These are phyloP conservation scores for Coleophora deauratella DNA, from an alignment of 2,888 invertebrate species.

Conservation along the genomic window DNA sequence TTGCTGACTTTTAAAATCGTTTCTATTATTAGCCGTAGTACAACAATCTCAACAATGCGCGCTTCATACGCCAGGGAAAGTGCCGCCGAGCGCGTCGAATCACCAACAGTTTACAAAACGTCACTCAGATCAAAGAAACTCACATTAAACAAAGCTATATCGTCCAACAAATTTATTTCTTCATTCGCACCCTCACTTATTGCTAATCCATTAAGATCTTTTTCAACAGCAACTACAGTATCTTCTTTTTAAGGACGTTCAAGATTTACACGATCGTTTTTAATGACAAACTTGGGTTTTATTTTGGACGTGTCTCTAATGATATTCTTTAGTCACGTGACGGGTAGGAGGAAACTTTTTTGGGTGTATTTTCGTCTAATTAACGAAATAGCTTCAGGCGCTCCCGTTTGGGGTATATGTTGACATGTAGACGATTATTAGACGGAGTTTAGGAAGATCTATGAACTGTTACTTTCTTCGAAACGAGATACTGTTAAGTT, in stretches of 20 bases:
- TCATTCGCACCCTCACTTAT: slow-evolving; percentile 20
- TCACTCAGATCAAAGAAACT: slow-evolving; percentile 62
- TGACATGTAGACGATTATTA: background rate
- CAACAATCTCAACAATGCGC: background rate
- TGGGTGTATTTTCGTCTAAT: slow-evolving; percentile 24
- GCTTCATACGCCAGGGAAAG: slow-evolving; percentile 19
- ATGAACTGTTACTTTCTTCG: no score
- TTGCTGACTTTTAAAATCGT: slow-evolving; percentile 31
- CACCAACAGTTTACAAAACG: slow-evolving; percentile 62
- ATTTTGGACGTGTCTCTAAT: slow-evolving; percentile 39
- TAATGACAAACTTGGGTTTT: slow-evolving; percentile 55
- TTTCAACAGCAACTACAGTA: slow-evolving; percentile 12
- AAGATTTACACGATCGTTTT: slow-evolving; percentile 36
- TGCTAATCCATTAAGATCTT: slow-evolving; percentile 23
- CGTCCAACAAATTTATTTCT: slow-evolving; percentile 34
- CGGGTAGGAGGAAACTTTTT: slow-evolving; percentile 26
- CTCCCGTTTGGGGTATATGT: background rate
- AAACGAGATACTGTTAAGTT: no score
- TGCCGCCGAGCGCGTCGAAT: slow-evolving; percentile 49
- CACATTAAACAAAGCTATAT: slow-evolving; percentile 55
- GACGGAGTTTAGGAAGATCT: background rate
- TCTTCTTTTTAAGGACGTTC: slow-evolving; percentile 10
- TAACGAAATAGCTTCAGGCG: slow-evolving; percentile 11
- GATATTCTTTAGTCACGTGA: slow-evolving; percentile 34
- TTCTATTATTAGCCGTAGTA: slow-evolving; percentile 45